Percentiles rank a stretch among this genome's conserved stretches.
Conservation (phyloP, 2,113 vertebrate species). For the Tupaia tana region DNA sequence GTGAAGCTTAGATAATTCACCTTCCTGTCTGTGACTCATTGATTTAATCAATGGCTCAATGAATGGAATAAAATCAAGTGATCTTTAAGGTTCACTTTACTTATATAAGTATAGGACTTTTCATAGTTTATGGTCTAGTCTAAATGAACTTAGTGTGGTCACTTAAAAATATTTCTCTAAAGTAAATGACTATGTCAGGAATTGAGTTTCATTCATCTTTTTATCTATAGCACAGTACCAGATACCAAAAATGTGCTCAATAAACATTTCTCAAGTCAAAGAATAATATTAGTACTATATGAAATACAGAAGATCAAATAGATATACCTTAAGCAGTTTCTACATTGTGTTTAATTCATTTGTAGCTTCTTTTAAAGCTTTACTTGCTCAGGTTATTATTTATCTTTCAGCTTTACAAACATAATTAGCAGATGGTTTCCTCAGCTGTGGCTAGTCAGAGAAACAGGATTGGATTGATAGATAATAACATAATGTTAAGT, state of each 20-base stretch:
- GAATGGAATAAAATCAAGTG: not conserved
- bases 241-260: not conserved
- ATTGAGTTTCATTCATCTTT: not conserved
- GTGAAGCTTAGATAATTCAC: not conserved
- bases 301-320: not conserved
- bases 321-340: not conserved
- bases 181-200: not conserved
- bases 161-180: constrained; percentile 30
- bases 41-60: not conserved
- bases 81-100: not conserved
- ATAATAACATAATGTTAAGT: not conserved
- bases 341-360: not conserved
- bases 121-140: not conserved
- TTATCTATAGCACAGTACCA: not conserved
- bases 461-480: no score
- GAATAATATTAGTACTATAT: not conserved
- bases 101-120: not conserved
- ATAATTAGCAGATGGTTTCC: not conserved
- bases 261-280: not conserved
- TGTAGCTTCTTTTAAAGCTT: not conserved
- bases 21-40: not conserved
- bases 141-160: not conserved
- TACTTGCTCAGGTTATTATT: not conserved
- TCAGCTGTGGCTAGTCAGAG: not conserved
- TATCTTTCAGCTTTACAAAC: not conserved